Conservation (phyloP, 2,888 invertebrate species). For the Dicyrtomina minuta region DNA sequence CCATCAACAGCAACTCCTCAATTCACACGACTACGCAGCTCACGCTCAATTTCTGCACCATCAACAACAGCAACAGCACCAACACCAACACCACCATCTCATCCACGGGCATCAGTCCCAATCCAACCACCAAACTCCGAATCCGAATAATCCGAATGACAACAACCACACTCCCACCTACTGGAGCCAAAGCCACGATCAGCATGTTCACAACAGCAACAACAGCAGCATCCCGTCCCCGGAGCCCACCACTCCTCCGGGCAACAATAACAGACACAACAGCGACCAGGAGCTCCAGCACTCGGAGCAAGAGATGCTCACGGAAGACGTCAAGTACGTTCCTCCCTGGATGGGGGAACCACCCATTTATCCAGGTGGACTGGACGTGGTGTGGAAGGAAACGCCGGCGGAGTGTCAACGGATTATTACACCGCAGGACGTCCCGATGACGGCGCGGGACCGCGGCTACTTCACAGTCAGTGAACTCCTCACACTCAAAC, state of each 20-base stretch:
- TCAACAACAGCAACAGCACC: not conserved
- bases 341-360: not conserved
- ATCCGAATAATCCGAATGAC: not conserved
- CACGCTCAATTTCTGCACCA: not conserved
- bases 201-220: no score
- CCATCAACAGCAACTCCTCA: no score
- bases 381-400: constrained; percentile 46
- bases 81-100: constrained; percentile 11
- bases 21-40: not conserved
- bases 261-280: no score
- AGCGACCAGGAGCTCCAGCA: not conserved
- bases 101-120: no score
- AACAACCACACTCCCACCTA: no score
- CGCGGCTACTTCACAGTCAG: constrained; percentile 52
- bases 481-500: constrained; percentile 46
- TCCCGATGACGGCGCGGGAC: constrained; percentile 46
- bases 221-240: no score
- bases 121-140: not conserved
- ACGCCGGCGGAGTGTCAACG: constrained; percentile 45
- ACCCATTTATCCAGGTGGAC: constrained; percentile 40
- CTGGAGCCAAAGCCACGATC: no score
- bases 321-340: constrained; percentile 1
- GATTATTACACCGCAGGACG: constrained; percentile 45
- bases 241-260: no score
- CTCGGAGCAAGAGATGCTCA: not conserved